phyloP scores from a whole-genome alignment of 2,888 invertebrate species.

The Drosophila merina region DNA sequence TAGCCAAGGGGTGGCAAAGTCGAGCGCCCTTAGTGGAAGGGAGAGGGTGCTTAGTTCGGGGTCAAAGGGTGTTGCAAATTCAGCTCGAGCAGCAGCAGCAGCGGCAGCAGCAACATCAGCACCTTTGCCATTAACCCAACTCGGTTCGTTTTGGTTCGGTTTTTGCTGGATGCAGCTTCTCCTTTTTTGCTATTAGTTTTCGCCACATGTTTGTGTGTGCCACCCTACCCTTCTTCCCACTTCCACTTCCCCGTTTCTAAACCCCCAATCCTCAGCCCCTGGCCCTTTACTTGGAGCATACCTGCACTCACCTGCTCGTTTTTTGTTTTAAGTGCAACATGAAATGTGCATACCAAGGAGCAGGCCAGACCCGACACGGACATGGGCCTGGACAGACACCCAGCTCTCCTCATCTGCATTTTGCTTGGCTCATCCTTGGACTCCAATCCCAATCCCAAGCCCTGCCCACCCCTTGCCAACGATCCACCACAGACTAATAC shows the following conservation, averaged over 20 bases:
- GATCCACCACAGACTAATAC: slow-evolving; percentile 26
- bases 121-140: slow-evolving; percentile 76
- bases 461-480: background rate
- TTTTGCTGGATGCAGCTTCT: slow-evolving; percentile 36
- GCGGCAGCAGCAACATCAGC: slow-evolving; percentile 52
- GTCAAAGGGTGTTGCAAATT: slow-evolving; percentile 50
- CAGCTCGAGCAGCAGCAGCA: slow-evolving; percentile 32
- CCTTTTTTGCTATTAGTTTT: slow-evolving; percentile 72
- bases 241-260: too few relatives aligned
- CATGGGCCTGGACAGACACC: slow-evolving; percentile 29
- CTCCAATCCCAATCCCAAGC: background rate
- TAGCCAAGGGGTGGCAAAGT: background rate
- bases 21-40: background rate
- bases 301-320: slow-evolving; percentile 28
- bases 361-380: slow-evolving; percentile 39
- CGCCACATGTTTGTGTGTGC: slow-evolving; percentile 52
- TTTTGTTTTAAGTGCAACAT: slow-evolving; percentile 72
- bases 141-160: slow-evolving; percentile 47
- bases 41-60: slow-evolving; percentile 29
- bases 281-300: slow-evolving; percentile 10
- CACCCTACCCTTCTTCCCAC: slow-evolving; percentile 3
- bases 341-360: slow-evolving; percentile 77
- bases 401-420: slow-evolving; percentile 62
- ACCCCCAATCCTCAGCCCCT: slow-evolving; percentile 6
- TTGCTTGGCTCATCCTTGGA: slow-evolving; percentile 21